Percentiles rank a stretch among this genome's conserved stretches.
phyloP scores from a whole-genome alignment of 64 coral and sea anemone genomes.

The Pachyseris speciosa region DNA sequence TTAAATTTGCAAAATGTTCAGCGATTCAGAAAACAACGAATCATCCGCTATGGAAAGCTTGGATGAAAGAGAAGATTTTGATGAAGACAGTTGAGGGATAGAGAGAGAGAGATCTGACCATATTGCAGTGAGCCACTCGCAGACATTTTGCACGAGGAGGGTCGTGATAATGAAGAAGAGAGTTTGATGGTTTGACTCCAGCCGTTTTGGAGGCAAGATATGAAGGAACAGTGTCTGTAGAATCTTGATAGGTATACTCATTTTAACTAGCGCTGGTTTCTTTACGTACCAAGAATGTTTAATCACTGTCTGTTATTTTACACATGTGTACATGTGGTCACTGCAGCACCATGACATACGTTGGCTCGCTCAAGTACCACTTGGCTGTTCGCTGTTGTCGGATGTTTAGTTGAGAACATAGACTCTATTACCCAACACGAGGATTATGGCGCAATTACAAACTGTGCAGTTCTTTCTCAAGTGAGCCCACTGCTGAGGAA shows the following conservation, averaged over 20 bases:
- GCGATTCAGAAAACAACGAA: no score
- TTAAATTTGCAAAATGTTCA: no score
- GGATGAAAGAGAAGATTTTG: no score
- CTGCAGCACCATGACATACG: background rate
- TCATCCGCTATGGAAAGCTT: no score
- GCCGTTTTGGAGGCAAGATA: background rate
- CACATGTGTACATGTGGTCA: no score
- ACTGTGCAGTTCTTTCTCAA: background rate
- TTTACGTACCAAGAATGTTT: background rate
- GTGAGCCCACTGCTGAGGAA: background rate
- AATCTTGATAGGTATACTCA: background rate
- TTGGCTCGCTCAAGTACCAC: background rate
- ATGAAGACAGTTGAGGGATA: background rate
- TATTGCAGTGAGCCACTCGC: background rate
- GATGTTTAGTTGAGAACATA: background rate
- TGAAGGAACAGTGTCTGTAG: background rate
- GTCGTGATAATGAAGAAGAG: background rate
- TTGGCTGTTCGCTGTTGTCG: background rate
- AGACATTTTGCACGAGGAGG: background rate
- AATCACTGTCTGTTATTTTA: background rate
- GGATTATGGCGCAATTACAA: background rate
- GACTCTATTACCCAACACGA: background rate
- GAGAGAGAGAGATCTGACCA: background rate
- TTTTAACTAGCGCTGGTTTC: no score
- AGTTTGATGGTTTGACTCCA: background rate